A percentile compares a stretch with the other conserved stretches of the same genome.
phyloP scores from a whole-genome alignment of 2,888 invertebrate genomes.

The Elysia crispata region DNA sequence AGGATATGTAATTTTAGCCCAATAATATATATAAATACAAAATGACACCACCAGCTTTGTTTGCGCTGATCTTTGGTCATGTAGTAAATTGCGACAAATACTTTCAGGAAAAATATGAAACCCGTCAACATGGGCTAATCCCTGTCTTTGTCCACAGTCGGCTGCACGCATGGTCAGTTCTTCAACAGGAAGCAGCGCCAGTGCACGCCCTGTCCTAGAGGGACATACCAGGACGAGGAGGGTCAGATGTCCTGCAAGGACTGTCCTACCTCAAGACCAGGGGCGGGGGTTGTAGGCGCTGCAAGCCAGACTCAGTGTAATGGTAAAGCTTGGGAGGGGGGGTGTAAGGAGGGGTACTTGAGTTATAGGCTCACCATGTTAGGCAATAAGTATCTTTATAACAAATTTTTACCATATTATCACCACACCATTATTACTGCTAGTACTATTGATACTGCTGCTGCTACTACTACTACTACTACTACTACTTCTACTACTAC shows the following conservation, averaged over 20 bases:
- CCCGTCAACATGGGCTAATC: no score
- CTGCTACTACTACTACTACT: conserved; percentile 28
- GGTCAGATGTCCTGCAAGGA: conserved; percentile 69
- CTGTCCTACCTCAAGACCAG: conserved; percentile 63
- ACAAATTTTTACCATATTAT: background rate
- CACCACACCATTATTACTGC: conserved; percentile 12
- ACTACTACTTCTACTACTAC: conserved; percentile 21
- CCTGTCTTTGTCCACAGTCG: conserved; percentile 62
- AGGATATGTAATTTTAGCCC: no score
- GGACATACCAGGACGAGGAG: conserved; percentile 75
- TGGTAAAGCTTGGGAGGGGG: conserved; percentile 57
- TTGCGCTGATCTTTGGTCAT: no score
- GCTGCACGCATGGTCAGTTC: conserved; percentile 75
- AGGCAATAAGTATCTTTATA: background rate
- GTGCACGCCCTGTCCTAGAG: conserved; percentile 73
- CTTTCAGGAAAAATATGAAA: no score
- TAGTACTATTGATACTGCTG: conserved; percentile 13
- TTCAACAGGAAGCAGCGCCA: conserved; percentile 59
- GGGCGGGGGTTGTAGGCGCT: conserved; percentile 70
- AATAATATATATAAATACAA: no score
- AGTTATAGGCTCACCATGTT: background rate
- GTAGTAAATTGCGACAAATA: no score
- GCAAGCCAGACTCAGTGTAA: conserved; percentile 64
- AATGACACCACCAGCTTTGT: no score
- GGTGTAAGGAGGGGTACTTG: background rate